These are phyloP conservation scores for Leptonema lineaticorne DNA, from an alignment of 1,140 invertebrate genomes.

Conservation along the genomic window DNA sequence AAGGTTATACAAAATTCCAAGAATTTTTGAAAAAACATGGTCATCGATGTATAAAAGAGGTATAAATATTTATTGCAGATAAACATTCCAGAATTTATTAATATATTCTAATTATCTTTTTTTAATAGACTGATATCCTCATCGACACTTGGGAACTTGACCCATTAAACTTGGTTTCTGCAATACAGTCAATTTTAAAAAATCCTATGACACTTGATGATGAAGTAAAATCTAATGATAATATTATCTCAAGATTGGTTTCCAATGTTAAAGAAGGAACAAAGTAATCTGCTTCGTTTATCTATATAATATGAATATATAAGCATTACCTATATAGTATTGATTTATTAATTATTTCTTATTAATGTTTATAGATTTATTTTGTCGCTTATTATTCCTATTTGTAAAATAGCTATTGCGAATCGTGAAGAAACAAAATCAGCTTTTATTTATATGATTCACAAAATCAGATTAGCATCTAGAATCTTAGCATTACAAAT, in stretches of 20 bases:
- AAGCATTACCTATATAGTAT: not conserved
- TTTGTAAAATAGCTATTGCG: slow-evolving; percentile 61
- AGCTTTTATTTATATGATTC: slow-evolving; percentile 57
- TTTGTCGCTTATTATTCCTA: slow-evolving; percentile 33
- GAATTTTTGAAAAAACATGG: slow-evolving; percentile 72
- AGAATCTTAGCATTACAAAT: slow-evolving; percentile 61
- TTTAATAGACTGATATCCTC: slow-evolving; percentile 68
- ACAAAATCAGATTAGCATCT: slow-evolving; percentile 65
- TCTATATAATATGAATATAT: not conserved
- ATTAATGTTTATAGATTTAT: too few relatives aligned
- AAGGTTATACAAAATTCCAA: slow-evolving; percentile 55
- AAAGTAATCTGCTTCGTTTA: slow-evolving; percentile 49
- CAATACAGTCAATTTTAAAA: slow-evolving; percentile 58
- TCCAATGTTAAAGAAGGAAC: slow-evolving; percentile 54
- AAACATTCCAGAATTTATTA: not conserved
- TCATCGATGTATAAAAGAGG: slow-evolving; percentile 73
- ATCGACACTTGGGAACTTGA: slow-evolving; percentile 68
- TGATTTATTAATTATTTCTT: not conserved
- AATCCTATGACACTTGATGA: slow-evolving; percentile 40
- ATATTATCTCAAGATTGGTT: slow-evolving; percentile 52
- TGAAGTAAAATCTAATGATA: too few relatives aligned
- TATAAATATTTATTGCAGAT: slow-evolving; percentile 46
- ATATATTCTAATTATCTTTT: slow-evolving; percentile 24
- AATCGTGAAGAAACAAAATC: slow-evolving; percentile 70
- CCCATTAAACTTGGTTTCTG: slow-evolving; percentile 61